Conservation (phyloP, 1,140 invertebrate genomes). For the Pseudomyrmex flavicornis region DNA sequence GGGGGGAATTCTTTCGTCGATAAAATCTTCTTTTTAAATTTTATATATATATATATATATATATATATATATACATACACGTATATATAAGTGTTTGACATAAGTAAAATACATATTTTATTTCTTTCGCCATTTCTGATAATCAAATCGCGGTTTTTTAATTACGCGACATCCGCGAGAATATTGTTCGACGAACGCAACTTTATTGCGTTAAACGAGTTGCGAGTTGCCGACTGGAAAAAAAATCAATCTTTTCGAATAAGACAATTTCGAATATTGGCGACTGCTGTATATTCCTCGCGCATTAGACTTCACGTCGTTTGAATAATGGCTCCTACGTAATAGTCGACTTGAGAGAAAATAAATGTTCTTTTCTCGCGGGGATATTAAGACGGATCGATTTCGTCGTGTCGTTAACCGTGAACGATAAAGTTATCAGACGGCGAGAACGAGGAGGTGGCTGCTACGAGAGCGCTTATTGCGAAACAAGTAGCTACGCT, state of each 20-base stretch:
- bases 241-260: neutral
- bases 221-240: neutral
- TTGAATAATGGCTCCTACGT: slow-evolving; percentile 46
- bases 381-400: slow-evolving; percentile 56
- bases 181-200: slow-evolving; percentile 1
- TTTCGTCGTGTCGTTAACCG: slow-evolving; percentile 49
- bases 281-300: slow-evolving; percentile 25
- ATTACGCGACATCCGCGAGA: neutral
- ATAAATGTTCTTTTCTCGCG: slow-evolving; percentile 12
- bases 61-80: no score
- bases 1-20: no score
- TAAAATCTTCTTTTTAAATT: neutral
- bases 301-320: slow-evolving; percentile 16
- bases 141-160: neutral
- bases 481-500: slow-evolving; percentile 27
- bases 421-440: slow-evolving; percentile 48
- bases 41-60: no score
- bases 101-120: no score
- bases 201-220: slow-evolving; percentile 17
- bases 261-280: slow-evolving; percentile 46
- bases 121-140: neutral
- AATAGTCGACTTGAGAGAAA: slow-evolving; percentile 1
- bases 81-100: neutral
- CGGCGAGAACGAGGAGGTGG: neutral
- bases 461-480: neutral